Evolutionary conservation across 2,797 vertebrate species (phyloP), one percentile per base, ranked within the genome.

Genomic region (Sebastes itinus): DNA sequence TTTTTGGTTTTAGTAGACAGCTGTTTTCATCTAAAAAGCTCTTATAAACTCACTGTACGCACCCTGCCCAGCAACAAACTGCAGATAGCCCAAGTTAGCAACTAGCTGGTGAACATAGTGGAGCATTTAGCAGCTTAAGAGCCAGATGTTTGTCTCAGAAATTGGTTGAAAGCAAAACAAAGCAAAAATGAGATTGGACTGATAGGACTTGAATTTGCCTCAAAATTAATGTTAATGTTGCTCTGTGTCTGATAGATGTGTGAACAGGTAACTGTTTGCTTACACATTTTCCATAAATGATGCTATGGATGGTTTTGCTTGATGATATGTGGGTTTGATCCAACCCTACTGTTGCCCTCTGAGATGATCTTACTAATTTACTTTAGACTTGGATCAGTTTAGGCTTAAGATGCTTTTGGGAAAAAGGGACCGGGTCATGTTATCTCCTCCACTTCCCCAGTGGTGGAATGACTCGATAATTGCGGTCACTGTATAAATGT

Each of bases 401-500:
- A 69, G 9, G 14, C 22, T 72, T 66, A 54, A 78, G 9, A 81
- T 54, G 46, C 76, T 74, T 78, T 73, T 46, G 71, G 54, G 77
- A 75, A 75, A 66, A 64, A 46, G 62, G 49, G 64, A 71, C 33
- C 46, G n/a, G 13, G 64, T 72, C 11, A 54, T 60, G n/a, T 71
- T 52, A 67, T 72, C 65, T 63, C 59, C 46, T 74, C 61, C 61
- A 28, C 54, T 69, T 67, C 27, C 55, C 30, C 58, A 22, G 79
- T 30, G 58, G 61, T 64, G 22, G 59, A 81, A 71, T 68, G 55
- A 84, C 74, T 78, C 6, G 0, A 18, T 72, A 84, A 85, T 72
- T 69, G 68, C 68, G 76, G 62, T 59, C 64, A 66, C 73, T 25
- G n/a, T 74, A 72, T 64, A 80, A 83, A 83, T 86, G 79, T 88